Evolutionary conservation across 1,140 invertebrate species (phyloP), one percentile per base, ranked within the genome.

Genomic region (Drosophila guanche): DNA sequence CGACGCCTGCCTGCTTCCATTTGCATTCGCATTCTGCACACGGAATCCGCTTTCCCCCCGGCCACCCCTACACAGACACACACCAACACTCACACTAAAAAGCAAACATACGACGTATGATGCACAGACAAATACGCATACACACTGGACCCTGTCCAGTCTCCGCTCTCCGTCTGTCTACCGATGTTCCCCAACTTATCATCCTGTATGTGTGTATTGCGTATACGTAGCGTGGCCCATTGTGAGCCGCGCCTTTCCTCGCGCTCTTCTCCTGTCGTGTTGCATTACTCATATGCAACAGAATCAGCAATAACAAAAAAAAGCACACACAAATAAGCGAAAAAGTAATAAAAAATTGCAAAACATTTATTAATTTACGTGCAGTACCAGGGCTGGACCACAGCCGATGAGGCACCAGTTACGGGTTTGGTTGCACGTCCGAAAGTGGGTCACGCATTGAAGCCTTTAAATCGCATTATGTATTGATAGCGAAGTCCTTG

Each of bases 181-280:
- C 33, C 10, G 10, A 10, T 37, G 3, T 37, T 37, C 33, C 10
- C 16, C 16, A 20, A 20, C 16, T 20, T 20, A 20, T 37, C 33
- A 61, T 12, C 16, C 29, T 66, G 48, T 53, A 22, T 60, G 53
- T 47, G 37, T 43, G 60, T 50, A 56, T 80, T 86, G 80, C 80
- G 80, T 85, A 86, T 85, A 86, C 80, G 76, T 62, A 72, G 80
- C 72, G 81, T 86, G 48, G 81, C 77, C 80, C 80, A 79, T 85
- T 79, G 80, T 76, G 80, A 76, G 80, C 71, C 71, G 76, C 79
- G 68, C 80, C 80, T 84, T 62, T 50, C 47, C 48, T 59, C 73
- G 61, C 6, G 14, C 60, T 23, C 50, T 46, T 45, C 67, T 53
- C 65, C 81, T 76, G 77, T 77, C 69, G 62, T 55, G 57, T 70